Evolutionary conservation across 1,140 invertebrate species (phyloP), one percentile per base, ranked within the genome.

Genomic region (Chironomus striatipennis): DNA sequence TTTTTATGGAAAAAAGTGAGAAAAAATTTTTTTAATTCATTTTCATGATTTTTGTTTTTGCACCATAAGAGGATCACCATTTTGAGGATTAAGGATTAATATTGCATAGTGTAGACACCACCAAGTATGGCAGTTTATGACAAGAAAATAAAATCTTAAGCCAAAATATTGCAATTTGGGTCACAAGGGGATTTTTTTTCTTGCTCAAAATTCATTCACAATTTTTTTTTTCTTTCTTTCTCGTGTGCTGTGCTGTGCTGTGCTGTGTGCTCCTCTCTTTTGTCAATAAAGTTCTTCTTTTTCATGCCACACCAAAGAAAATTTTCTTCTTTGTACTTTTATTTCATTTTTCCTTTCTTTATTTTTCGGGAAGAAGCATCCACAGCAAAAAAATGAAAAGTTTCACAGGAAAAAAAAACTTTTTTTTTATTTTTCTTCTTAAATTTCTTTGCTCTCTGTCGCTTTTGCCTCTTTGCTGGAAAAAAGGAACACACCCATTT

Each of bases 401-500:
- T 57, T 57, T 57, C 47, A 57, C 47, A 57, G 47, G 47, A 57
- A 57, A 57, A 57, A 57, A 7, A 12, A 12, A 12, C 15, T 57
- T 57, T 57, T 34, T 34, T 2, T 34, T 34, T 34, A 1, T 34
- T 34, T 5, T 34, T 57, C 47, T n/a, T n/a, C n/a, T 57, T 57
- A 12, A 57, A 57, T 15, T 57, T 57, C 47, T 57, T 57, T 57
- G 24, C n/a, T 57, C 47, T 15, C 12, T 57, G 47, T n/a, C n/a
- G 47, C 47, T 57, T 10, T 57, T 57, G 47, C 47, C n/a, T 47
- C 10, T 47, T 57, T 57, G 47, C 47, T 57, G 47, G 47, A n/a
- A n/a, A 57, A 34, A 57, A 57, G 47, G 47, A 57, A 57, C 47
- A 57, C 47, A 57, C 47, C 47, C 47, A 57, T 57, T 57, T 57